Evolutionary conservation across 2,797 vertebrate species (phyloP), one percentile per base, ranked within the genome.

Genomic region (Peromyscus melanophrys): DNA sequence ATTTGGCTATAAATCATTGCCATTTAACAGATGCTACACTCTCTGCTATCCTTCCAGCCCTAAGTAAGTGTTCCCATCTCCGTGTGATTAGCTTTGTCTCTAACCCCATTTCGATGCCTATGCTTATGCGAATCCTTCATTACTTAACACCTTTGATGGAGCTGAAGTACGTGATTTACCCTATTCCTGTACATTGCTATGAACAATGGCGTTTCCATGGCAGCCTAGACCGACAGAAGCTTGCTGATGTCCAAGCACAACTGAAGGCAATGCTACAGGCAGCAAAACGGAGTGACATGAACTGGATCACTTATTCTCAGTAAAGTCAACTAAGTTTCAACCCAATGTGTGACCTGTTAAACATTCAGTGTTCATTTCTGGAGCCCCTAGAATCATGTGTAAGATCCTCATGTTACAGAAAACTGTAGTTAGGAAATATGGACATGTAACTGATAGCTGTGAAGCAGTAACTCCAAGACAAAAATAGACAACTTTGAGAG

Each of bases 91-190:
- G 69, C 71, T 94, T 96, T 92, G 55, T 80, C 65, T 92, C n/a
- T 87, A 97, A 95, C 3, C 81, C 75, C 76, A 84, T 96, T 75
- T 71, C 85, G 9, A 95, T 96, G 93, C 85, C 89, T 57, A 29
- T 85, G 67, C 80, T 96, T 34, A 65, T 12, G 13, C 71, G 10
- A 55, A 63, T 92, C 81, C 34, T 95, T 37, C 88, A 92, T 19
- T 34, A 94, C 23, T 71, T 96, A 67, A 27, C 52, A 55, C 31
- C 69, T 11, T 76, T 95, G 69, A 87, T 4, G 21, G 71, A 87
- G 1, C 63, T 95, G 81, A 95, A 94, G 65, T 34, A 49, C 49
- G 85, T 97, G 31, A 94, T 88, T 94, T 96, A 59, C 31, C 77
- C 96, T 17, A 23, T 95, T 7, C 80, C 85, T 84, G 10, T 90